phyloP scores from a whole-genome alignment of 2,113 vertebrate genomes.

The Hyperoodon ampullatus region DNA sequence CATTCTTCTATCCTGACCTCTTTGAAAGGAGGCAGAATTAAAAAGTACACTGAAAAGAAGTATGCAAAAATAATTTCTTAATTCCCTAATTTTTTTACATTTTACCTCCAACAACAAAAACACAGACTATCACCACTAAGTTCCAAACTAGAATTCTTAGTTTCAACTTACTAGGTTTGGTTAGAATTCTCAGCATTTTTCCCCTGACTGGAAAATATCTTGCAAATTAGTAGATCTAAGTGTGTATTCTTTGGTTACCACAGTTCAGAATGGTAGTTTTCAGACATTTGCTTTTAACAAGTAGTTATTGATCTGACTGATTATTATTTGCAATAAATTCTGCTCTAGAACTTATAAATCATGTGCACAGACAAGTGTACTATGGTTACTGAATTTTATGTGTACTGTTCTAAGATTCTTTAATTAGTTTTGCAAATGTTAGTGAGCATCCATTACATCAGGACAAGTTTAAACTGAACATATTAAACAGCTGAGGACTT shows the following conservation, averaged over 20 bases:
- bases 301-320: background rate
- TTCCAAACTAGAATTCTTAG: slow-evolving; percentile 11
- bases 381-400: background rate
- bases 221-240: background rate
- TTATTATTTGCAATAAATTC: background rate
- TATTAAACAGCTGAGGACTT: background rate
- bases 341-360: background rate
- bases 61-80: slow-evolving; percentile 3
- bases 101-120: slow-evolving; percentile 14
- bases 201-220: background rate
- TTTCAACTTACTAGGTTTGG: background rate
- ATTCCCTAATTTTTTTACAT: background rate
- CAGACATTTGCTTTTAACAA: slow-evolving; percentile 32
- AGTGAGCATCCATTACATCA: background rate
- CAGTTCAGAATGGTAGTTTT: background rate
- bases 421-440: slow-evolving; percentile 38
- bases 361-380: background rate
- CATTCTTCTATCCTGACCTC: too few relatives aligned
- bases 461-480: slow-evolving; percentile 15
- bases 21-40: too few relatives aligned
- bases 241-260: background rate
- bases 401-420: background rate
- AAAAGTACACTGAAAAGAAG: too few relatives aligned
- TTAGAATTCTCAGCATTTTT: slow-evolving; percentile 32
- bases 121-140: background rate